Evolutionary conservation across 2,888 invertebrate species (phyloP).

Genomic region (Dynastes hyllus): DNA sequence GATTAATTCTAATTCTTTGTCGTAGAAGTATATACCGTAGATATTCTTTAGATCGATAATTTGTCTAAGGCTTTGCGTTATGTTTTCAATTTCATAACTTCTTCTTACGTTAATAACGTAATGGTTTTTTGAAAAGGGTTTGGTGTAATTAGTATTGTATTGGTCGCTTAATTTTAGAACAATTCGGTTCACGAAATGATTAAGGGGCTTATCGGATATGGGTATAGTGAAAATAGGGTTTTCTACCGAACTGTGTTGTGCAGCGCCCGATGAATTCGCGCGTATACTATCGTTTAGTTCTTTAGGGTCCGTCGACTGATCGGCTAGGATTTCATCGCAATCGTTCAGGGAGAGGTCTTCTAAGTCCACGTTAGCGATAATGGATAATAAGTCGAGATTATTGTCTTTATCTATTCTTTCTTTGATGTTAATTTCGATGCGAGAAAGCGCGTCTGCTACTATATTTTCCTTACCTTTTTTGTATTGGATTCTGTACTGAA

Average conservation of each 20-base stretch:
- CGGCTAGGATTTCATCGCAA: not conserved
- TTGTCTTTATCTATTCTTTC: not conserved
- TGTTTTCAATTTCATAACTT: not conserved
- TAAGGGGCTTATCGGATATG: not conserved
- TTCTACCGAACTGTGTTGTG: not conserved
- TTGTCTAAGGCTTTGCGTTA: not conserved
- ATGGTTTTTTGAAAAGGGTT: not conserved
- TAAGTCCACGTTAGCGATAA: not conserved
- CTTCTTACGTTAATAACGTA: not conserved
- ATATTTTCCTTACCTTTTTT: slow-evolving; percentile 35
- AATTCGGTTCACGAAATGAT: not conserved
- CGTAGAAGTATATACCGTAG: not conserved
- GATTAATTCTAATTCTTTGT: not conserved
- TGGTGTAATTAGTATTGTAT: not conserved
- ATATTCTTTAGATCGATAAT: not conserved
- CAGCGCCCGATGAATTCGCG: not conserved
- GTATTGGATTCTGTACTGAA: not conserved
- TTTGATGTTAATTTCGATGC: slow-evolving; percentile 20
- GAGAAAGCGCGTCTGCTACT: slow-evolving; percentile 26
- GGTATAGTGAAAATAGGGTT: not conserved
- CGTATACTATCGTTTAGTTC: no score
- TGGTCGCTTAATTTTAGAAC: not conserved
- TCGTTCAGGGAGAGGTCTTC: not conserved
- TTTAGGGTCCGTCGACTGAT: not conserved
- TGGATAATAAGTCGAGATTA: not conserved